Evolutionary conservation across 2,113 vertebrate genomes (phyloP).

Genomic region (Sakesphorus luctuosus): DNA sequence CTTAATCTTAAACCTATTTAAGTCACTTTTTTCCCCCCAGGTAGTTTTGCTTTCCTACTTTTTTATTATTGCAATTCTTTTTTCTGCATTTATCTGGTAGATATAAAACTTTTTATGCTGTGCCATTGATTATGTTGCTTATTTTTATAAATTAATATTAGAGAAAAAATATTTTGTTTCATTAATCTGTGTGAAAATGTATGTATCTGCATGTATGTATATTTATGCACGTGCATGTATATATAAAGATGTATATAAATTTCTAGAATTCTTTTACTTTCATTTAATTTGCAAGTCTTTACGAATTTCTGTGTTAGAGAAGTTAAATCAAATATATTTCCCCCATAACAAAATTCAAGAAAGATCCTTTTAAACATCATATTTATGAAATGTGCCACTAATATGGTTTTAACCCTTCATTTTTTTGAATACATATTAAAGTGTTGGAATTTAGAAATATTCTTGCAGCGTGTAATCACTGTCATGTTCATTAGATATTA

Average conservation of each 20-base stretch:
- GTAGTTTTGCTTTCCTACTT: neutral
- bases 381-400: neutral
- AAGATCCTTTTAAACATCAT: neutral
- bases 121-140: neutral
- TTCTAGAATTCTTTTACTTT: neutral
- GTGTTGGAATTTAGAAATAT: neutral
- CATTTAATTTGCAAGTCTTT: neutral
- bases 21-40: rapidly evolving
- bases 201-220: neutral
- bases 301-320: neutral
- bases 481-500: neutral
- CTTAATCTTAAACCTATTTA: neutral
- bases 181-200: neutral
- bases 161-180: neutral
- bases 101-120: neutral
- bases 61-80: neutral
- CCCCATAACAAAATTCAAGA: neutral
- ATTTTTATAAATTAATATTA: neutral
- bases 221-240: neutral
- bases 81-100: neutral
- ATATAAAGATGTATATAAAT: neutral
- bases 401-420: neutral
- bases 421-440: neutral
- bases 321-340: neutral
- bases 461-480: neutral